phyloP scores from a whole-genome alignment of 2,888 invertebrate genomes.

The Drosophila eohydei region DNA sequence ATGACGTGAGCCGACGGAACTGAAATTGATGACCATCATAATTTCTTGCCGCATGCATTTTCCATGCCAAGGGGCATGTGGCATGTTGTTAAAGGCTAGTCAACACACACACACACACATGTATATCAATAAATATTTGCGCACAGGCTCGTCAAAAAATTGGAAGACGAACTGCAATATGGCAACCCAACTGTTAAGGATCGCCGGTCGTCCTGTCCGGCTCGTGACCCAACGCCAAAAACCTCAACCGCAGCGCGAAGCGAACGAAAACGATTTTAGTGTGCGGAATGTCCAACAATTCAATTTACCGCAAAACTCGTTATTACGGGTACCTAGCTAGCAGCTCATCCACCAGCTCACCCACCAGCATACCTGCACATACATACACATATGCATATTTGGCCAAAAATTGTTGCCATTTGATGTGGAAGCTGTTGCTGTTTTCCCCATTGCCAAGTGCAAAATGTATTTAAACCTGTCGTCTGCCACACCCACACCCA shows the following conservation, averaged over 20 bases:
- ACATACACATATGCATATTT: background rate
- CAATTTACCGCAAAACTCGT: slow-evolving; percentile 81
- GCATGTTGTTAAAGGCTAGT: slow-evolving; percentile 6
- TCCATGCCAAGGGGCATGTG: background rate
- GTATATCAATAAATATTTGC: slow-evolving; percentile 53
- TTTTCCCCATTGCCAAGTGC: slow-evolving; percentile 50
- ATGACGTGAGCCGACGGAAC: slow-evolving; percentile 22
- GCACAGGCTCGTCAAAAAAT: slow-evolving; percentile 22
- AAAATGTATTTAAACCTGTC: slow-evolving; percentile 80
- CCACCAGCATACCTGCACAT: slow-evolving; percentile 12
- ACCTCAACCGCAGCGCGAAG: slow-evolving; percentile 45
- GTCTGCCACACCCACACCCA: slow-evolving; percentile 5
- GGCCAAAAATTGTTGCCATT: slow-evolving; percentile 72
- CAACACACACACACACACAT: slow-evolving; percentile 7
- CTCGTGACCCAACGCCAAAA: slow-evolving; percentile 2
- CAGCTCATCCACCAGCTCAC: slow-evolving; percentile 5
- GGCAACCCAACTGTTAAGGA: slow-evolving; percentile 15
- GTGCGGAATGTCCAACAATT: slow-evolving; percentile 74
- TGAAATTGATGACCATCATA: slow-evolving; percentile 57
- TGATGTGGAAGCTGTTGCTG: slow-evolving; percentile 30
- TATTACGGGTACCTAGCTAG: slow-evolving; percentile 60
- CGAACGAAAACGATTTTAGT: slow-evolving; percentile 53
- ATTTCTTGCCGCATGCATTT: slow-evolving; percentile 33
- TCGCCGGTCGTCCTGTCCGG: background rate
- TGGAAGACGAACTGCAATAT: slow-evolving; percentile 10